Evolutionary conservation across 2,888 invertebrate genomes (phyloP).

Genomic region (Heliconius sara): DNA sequence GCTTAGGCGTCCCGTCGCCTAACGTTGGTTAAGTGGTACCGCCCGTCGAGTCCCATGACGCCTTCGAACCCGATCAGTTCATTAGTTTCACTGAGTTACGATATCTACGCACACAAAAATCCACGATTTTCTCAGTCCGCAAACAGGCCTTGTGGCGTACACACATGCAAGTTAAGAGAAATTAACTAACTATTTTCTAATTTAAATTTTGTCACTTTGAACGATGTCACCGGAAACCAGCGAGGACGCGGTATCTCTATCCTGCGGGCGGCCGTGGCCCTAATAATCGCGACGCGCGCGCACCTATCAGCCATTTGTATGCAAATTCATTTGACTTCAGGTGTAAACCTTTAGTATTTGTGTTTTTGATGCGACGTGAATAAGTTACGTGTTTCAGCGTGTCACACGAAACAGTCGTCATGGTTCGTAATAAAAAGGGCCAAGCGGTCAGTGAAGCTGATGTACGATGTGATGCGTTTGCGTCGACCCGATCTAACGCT

Average conservation of each 20-base stretch:
- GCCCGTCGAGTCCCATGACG: conserved; percentile 69
- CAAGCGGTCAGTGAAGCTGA: conserved; percentile 78
- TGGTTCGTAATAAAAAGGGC: conserved; percentile 74
- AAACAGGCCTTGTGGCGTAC: conserved; percentile 71
- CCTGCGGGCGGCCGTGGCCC: conserved; percentile 83
- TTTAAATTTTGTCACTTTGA: conserved; percentile 63
- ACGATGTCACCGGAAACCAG: conserved; percentile 72
- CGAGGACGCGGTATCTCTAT: conserved; percentile 76
- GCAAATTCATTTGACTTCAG: conserved; percentile 69
- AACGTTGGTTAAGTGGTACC: conserved; percentile 64
- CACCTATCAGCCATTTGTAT: conserved; percentile 74
- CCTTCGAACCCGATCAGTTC: conserved; percentile 81
- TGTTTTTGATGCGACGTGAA: conserved; percentile 55
- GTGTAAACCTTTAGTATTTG: conserved; percentile 68
- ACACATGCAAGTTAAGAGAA: conserved; percentile 62
- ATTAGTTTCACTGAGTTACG: conserved; percentile 78
- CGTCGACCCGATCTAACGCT: conserved; percentile 70
- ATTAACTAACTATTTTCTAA: conserved; percentile 55
- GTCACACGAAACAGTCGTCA: conserved; percentile 51
- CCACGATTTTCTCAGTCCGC: conserved; percentile 73
- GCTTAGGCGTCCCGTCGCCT: conserved; percentile 48
- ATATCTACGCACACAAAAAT: conserved; percentile 67
- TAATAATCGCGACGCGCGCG: conserved; percentile 70
- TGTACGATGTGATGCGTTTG: conserved; percentile 83
- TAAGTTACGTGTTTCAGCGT: conserved; percentile 21